A percentile compares a stretch with the other conserved stretches of the same genome.
phyloP scores from a whole-genome alignment of 1,140 invertebrate species.

The Drosophila albomicans region DNA sequence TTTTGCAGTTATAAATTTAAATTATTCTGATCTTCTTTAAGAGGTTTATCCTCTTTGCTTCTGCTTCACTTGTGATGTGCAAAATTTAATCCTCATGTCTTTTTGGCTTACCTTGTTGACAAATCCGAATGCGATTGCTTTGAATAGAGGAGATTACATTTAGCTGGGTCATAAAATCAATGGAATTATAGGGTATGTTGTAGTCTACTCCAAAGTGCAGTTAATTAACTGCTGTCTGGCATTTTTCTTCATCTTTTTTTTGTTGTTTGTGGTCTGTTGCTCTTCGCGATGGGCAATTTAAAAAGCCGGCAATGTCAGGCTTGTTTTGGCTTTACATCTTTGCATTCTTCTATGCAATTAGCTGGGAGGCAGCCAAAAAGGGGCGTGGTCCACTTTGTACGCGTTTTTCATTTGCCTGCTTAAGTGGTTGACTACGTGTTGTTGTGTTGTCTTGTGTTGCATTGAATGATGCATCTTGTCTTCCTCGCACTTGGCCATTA shows the following conservation, averaged over 20 bases:
- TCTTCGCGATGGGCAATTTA: conserved; percentile 58
- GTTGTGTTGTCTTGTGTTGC: neutral
- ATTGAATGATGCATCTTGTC: conserved; percentile 46
- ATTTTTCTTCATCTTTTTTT: no score
- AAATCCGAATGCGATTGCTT: neutral
- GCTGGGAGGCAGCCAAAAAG: conserved; percentile 68
- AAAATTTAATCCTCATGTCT: neutral
- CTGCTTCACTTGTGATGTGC: neutral
- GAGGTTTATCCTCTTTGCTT: neutral
- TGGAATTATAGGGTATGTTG: conserved; percentile 16
- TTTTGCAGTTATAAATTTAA: no score
- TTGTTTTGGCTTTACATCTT: conserved; percentile 19
- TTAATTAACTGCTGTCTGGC: neutral
- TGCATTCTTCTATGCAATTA: conserved; percentile 57
- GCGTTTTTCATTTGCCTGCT: conserved; percentile 72
- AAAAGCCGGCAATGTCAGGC: conserved; percentile 40
- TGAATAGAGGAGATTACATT: neutral
- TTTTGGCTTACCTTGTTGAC: neutral
- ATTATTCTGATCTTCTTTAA: no score
- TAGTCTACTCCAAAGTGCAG: neutral
- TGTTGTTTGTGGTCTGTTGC: no score
- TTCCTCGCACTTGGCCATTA: conserved; percentile 66
- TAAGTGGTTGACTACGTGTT: conserved; percentile 26
- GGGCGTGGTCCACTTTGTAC: conserved; percentile 63
- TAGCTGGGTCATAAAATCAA: neutral